Conservation (phyloP, 2,113 vertebrate species). For the Heterotis niloticus region DNA sequence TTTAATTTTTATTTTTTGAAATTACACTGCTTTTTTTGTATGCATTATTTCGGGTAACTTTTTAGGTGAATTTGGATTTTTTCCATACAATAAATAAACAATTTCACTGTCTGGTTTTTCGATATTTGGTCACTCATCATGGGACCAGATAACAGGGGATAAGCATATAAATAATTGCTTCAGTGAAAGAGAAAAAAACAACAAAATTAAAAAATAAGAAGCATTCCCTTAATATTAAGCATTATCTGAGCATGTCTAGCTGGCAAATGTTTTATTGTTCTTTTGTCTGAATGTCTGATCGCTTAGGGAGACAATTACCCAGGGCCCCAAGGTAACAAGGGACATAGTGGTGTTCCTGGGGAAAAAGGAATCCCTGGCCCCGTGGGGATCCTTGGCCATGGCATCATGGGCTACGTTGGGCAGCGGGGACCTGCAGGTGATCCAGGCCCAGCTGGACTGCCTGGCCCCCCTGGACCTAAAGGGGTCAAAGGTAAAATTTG, state of each 20-base stretch:
- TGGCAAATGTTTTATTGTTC: background rate
- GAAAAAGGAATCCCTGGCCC: conserved; percentile 67
- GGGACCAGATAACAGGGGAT: background rate
- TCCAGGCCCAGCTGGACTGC: conserved; percentile 64
- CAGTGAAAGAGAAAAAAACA: no score
- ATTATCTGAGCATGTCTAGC: no score
- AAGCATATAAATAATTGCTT: background rate
- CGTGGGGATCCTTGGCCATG: conserved; percentile 63
- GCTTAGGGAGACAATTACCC: conserved; percentile 71
- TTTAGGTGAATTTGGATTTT: no score
- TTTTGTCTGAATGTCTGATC: conserved; percentile 1
- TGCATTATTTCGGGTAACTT: no score
- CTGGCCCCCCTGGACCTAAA: conserved; percentile 65
- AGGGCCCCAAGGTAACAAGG: conserved; percentile 72
- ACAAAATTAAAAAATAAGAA: no score
- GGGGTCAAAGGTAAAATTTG: conserved; percentile 65
- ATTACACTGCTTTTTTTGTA: no score
- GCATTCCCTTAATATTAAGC: no score
- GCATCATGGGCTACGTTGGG: conserved; percentile 71
- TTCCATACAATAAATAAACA: background rate
- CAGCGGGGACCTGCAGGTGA: conserved; percentile 67
- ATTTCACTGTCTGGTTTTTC: background rate
- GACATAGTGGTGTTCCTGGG: conserved; percentile 67
- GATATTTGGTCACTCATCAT: background rate
- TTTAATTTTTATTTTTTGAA: no score